These are phyloP conservation scores for Contarinia nasturtii DNA, from an alignment of 1,140 invertebrate species.

Conservation along the genomic window DNA sequence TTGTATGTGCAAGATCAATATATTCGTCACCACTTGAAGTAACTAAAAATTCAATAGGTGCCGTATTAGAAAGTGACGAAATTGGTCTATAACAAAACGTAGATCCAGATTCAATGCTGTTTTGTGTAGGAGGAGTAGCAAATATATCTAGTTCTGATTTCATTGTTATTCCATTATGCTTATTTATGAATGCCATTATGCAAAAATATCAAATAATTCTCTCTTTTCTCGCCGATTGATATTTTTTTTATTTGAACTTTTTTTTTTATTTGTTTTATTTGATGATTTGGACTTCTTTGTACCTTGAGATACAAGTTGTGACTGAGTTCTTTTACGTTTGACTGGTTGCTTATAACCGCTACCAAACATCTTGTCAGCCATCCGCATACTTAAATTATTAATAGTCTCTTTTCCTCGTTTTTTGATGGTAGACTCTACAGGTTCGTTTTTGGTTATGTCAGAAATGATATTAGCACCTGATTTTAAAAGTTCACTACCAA, in stretches of 20 bases:
- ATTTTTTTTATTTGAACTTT: too few species aligned
- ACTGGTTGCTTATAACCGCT: background rate
- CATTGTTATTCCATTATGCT: background rate
- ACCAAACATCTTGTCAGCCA: background rate
- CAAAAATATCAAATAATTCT: too few species aligned
- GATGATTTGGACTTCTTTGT: too few species aligned
- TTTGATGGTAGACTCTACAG: background rate
- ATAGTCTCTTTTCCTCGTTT: background rate
- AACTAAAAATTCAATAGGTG: background rate
- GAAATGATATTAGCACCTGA: background rate
- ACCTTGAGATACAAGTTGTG: too few species aligned
- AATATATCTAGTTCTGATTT: slow-evolving; percentile 1
- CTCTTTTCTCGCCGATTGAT: too few species aligned
- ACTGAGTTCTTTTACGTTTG: background rate
- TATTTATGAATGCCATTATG: background rate
- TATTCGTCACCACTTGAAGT: background rate
- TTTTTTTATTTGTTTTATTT: too few species aligned
- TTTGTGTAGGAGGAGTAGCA: background rate
- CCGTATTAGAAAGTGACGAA: background rate
- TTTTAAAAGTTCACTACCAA: background rate
- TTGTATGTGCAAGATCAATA: background rate
- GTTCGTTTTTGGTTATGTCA: background rate
- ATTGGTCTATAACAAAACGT: background rate
- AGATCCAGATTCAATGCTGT: background rate
- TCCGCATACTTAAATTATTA: background rate